Evolutionary conservation across 2,113 vertebrate species (phyloP), one percentile per base, ranked within the genome.

Genomic region (Clupea harengus): DNA sequence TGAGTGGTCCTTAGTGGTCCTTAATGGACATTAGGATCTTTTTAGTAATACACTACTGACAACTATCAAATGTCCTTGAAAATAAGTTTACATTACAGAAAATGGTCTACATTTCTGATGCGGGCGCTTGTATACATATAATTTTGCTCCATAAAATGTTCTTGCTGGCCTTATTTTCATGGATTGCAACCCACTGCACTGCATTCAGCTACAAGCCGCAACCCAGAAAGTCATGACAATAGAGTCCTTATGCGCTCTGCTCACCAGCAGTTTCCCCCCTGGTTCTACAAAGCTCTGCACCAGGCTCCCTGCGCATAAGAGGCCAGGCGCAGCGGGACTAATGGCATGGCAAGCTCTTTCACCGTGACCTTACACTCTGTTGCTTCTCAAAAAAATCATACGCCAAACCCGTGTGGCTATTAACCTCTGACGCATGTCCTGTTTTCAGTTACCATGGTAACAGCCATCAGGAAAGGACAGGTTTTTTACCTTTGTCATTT

Each of bases 371-470:
- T 25, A 54, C 25, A 82, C 57, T 83, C 25, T 22, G 17, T 78
- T 46, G 72, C 32, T 32, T 78, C 72, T 78, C 72, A 17, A 75
- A 32, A 47, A 75, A 75, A 75, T 13, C 64, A 15, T 32, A 39
- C 28, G 25, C 25, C 67, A 9, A 72, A 32, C 28, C 72, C 11
- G 10, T 15, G 32, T 78, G 72, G 72, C 72, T 78, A 78, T 78
- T 78, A 78, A 78, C 72, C 72, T 78, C 72, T 18, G 28, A 39
- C 13, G 32, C 80, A 78, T 87, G 80, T 25, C 86, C 84, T 86
- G 45, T 83, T 52, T 72, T 50, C 22, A 83, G 91, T 92, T 90
- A 82, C 90, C 87, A 91, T 91, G 86, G 91, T 49, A 52, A 91
- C 85, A 32, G 72, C 28, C 64, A 72, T 25, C 72, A 78, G 72